Evolutionary conservation across 2,888 invertebrate species (phyloP), one percentile per base, ranked within the genome.

Genomic region (Drosophila nigricruria): DNA sequence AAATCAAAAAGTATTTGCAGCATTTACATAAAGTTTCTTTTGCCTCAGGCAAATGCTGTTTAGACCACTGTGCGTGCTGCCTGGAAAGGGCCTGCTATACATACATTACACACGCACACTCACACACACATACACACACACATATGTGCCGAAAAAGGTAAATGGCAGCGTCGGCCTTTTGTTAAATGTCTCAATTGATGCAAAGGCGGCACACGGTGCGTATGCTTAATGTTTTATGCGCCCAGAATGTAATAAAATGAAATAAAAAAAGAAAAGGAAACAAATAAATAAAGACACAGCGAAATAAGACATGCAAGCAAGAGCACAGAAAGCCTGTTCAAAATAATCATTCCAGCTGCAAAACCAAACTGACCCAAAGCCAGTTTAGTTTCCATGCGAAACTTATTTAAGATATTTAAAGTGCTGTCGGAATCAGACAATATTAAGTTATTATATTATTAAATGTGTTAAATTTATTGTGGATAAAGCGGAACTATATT

Each of bases 111-210:
- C 40, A 50, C 36, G n/a, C n/a, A 30, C 8, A 8, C 30, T 8
- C 2, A 30, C 30, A 84, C 67, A 64, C 73, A 68, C 36, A 40
- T 32, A 45, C 36, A 30, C 36, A 27, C 18, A 27, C 20, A 40
- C 32, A 27, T 14, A 25, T 4, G 20, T 43, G 32, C 30, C 25
- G 27, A 73, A 70, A 70, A 88, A 86, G 89, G 89, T 83, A 77
- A 88, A 70, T 69, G 81, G 65, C 65, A n/a, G 57, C 61, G 66
- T 69, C 60, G 70, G 74, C 83, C 83, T 71, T 88, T 88, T 88
- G 89, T 88, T 88, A 88, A 82, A 88, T 69, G 75, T 83, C 89
- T 86, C 81, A 86, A 83, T 83, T 88, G 81, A 81, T 70, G 81
- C 73, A 62, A 66, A 71, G 68, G 50, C 65, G 54, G 50, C 47